Base-by-base conservation (phyloP, 1,140 invertebrate species). In the Aphelinus certus region DNA sequence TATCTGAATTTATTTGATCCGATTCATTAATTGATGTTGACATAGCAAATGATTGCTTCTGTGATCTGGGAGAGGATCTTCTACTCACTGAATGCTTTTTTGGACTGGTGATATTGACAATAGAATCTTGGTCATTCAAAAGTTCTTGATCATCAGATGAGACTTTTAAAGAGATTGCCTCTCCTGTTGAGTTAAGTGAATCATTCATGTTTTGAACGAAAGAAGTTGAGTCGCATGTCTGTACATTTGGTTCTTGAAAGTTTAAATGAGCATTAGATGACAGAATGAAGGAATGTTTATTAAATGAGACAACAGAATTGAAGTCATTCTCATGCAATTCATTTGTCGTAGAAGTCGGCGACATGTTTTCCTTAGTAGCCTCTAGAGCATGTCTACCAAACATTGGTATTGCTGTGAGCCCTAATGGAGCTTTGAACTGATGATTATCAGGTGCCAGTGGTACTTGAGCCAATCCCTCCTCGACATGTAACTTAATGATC, bases 401-500 rank as follows among this genome's bases (percentile, higher is more conserved):
- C 63, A 84, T 51, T 46, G 78, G 80, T 1, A 81, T 62, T 3
- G 66, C 48, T 7, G 42, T 51, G n/a, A 81, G 42, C 7, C 73
- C 77, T 2, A 43, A 3, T 3, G 83, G 83, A 43, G 80, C 72
- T 63, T 77, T 83, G 51, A 85, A 85, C n/a, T 76, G 62, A 6
- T 83, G 66, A 72, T 81, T 64, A 4, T 47, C 4, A 10, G 84
- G 81, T 5, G 81, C 82, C 47, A 85, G 79, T 5, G 83, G 82
- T 43, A 53, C 61, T 71, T 56, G 26, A 2, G 63, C 1, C 47
- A 51, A n/a, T 53, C 2, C 47, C 7, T 1, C 1, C 9, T 65
- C 56, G 26, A 53, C 3, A 47, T 7, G 5, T 49, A 56, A 46
- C 60, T 77, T 49, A 57, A n/a, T 26, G 26, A 9, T 26, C 43